phyloP scores from a whole-genome alignment of 2,113 vertebrate genomes.

The Morone saxatilis region DNA sequence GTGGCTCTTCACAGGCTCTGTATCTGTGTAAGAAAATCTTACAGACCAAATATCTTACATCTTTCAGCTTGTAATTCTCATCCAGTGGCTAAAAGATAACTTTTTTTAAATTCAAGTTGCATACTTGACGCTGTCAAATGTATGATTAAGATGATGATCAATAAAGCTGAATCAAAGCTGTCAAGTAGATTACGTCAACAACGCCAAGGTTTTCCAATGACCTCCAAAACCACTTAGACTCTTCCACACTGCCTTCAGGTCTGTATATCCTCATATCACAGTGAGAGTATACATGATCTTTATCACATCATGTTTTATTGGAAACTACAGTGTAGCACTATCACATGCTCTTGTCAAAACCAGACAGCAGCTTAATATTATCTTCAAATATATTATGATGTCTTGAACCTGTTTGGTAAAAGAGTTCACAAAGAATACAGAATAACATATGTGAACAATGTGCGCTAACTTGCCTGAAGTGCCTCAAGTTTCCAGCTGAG shows the following conservation, averaged over 20 bases:
- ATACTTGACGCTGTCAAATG: constrained; percentile 1
- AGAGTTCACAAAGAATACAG: not conserved
- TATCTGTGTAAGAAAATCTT: not conserved
- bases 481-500: not conserved
- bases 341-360: too few relatives aligned
- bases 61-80: not conserved
- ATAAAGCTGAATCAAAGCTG: constrained; percentile 30
- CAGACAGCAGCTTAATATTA: too few relatives aligned
- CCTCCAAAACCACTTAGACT: constrained; percentile 27
- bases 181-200: constrained; percentile 10
- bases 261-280: not conserved
- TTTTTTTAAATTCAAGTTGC: constrained; percentile 9
- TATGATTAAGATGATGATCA: constrained; percentile 13
- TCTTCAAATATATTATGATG: too few relatives aligned
- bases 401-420: too few relatives aligned
- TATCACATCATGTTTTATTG: too few relatives aligned
- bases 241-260: not conserved
- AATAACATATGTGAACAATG: not conserved
- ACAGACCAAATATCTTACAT: not conserved
- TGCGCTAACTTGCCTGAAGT: not conserved
- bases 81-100: not conserved
- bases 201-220: constrained; percentile 17
- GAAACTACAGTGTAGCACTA: too few relatives aligned
- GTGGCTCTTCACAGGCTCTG: not conserved
- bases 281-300: not conserved